Base-by-base conservation (phyloP, 2,888 invertebrate species). In the Prosopocoilus inquinatus region DNA sequence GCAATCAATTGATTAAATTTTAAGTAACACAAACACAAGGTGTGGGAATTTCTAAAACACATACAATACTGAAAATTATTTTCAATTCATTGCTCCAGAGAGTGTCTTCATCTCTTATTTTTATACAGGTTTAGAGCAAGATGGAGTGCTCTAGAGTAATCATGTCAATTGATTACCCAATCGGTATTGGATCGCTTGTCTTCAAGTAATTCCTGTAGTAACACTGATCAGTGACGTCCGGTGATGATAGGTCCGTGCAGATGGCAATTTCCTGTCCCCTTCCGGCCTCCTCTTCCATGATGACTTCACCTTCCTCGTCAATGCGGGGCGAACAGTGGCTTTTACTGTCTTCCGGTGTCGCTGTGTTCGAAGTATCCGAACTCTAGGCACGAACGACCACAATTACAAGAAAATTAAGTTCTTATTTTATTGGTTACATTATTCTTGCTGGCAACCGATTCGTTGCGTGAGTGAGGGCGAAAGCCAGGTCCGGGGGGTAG, bases 401-500 rank as follows among this genome's bases (percentile, higher is more conserved):
- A 7, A 47, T 34, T 47, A 33, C 3, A 13, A 1, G 28, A 8
- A 45, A 35, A 35, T 9, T 9, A 35, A 35, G 35, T 35, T 9
- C 9, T 35, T 9, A n/a, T n/a, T n/a, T n/a, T n/a, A n/a, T n/a
- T n/a, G n/a, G 78, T 78, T 75, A 85, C 85, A 55, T 81, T 77
- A 70, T 78, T 83, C 74, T 84, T 86, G 57, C 77, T 76, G 16
- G 85, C 84, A 13, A 83, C 84, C 46, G 88, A 87, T 73, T 93
- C 93, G 71, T 93, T 94, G 32, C 94, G 84, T 48, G 92, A 91
- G 76, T 95, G 94, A 3, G 95, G 94, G 32, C 95, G 79, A 76
- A 95, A 95, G 20, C 95, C 95, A 7, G 95, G 95, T 0, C 95
- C 95, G 0, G 93, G 94, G 8, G 94, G 94, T 55, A 94, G 76